phyloP scores from a whole-genome alignment of 2,797 vertebrate genomes.

The Cuniculus paca region DNA sequence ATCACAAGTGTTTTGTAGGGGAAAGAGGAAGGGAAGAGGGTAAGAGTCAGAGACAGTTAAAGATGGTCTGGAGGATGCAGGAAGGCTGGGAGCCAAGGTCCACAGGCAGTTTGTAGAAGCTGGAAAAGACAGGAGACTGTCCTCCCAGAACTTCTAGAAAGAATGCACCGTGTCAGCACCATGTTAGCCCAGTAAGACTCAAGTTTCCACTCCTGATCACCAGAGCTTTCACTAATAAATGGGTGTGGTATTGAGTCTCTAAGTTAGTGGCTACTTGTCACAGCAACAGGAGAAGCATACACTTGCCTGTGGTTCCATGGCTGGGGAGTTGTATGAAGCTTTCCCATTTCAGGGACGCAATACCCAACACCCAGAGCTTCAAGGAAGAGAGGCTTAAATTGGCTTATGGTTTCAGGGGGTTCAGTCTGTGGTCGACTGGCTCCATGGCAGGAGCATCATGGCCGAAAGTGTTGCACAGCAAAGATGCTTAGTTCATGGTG shows the following conservation, averaged over 20 bases:
- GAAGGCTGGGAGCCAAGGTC: neutral
- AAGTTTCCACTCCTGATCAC: neutral
- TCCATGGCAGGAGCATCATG: neutral
- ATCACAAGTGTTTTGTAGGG: neutral
- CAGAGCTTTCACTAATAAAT: neutral
- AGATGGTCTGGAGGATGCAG: neutral
- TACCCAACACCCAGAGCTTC: neutral
- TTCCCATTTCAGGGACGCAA: neutral
- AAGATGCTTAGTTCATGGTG: neutral
- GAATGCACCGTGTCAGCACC: neutral
- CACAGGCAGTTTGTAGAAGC: neutral
- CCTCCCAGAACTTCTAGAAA: neutral
- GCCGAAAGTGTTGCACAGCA: neutral
- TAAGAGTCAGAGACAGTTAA: neutral
- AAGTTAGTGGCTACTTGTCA: neutral
- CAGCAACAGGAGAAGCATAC: fast-evolving
- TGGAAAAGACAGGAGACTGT: neutral
- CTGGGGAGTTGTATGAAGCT: neutral
- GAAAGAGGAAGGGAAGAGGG: neutral
- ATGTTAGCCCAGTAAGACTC: neutral
- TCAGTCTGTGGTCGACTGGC: neutral
- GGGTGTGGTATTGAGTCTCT: neutral
- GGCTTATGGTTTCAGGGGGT: neutral
- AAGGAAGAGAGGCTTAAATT: neutral
- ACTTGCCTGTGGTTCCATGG: neutral